Base-by-base conservation (phyloP, 2,888 invertebrate species). In the Volucella inanis region DNA sequence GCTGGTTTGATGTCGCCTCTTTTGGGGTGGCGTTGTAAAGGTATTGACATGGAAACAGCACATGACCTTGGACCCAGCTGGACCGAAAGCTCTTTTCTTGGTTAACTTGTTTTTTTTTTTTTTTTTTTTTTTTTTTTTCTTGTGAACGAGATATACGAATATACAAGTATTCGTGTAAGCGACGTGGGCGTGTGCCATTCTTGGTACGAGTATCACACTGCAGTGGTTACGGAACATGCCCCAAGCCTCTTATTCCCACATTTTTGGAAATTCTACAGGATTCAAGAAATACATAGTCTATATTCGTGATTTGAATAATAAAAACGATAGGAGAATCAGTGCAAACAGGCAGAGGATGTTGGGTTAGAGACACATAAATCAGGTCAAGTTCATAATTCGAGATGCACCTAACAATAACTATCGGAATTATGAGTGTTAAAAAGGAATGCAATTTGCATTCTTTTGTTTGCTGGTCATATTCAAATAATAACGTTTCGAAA, bases 21-120 rank as follows among this genome's bases (percentile, higher is more conserved):
- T 22, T 22, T 22, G 4, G 22, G 18, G 61, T 64, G 18, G 67
- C 54, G 54, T 49, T 57, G 67, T 50, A 54, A 67, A 78, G 68
- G 67, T 74, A 83, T 62, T 64, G 64, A 83, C 72, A 74, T 74
- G 74, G 47, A 74, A 79, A 50, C 62, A 78, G 52, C 72, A 49
- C 52, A 64, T 78, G 83, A 83, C 83, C 83, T 84, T 84, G 75
- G 59, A 80, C 84, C 79, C 80, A 84, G 84, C 67, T 84, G 84
- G 70, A 71, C 52, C 43, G 61, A 80, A 79, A 83, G 74, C 78
- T 79, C n/a, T 22, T 45, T 55, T 71, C 45, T 65, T n/a, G 41
- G 41, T 38, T 22, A 52, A 55, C 55, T 49, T 49, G 38, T 11
- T 38, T 50, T 45, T 52, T 9, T 57, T 3, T 15, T 31, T 57